Base-by-base conservation (phyloP, 1,140 invertebrate species). In the Orchestia grillus region DNA sequence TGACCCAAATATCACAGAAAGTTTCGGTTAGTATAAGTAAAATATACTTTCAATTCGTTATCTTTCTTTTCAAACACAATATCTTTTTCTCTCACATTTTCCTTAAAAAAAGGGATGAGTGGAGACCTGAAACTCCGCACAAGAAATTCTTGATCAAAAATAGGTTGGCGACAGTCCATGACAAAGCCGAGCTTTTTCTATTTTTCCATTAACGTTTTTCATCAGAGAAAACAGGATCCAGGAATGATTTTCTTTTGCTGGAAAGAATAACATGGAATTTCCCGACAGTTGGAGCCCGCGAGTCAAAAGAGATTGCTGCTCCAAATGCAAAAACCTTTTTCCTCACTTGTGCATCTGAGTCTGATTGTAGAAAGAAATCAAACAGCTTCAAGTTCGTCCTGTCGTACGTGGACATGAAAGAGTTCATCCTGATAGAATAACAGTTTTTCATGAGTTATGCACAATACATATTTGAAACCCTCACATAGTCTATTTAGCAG, bases 121-220 rank as follows among this genome's bases (percentile, higher is more conserved):
- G 11, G 62, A 77, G 62, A 77, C 15, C 28, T 77, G 28, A 77
- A 77, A 77, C 62, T 77, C 62, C 36, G 62, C 28, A 77, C 15
- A 77, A 77, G 62, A 77, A 77, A 36, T 77, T 77, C 62, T 77
- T 77, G 62, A 23, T 77, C 62, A 77, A 77, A 77, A 77, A 77
- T 36, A 77, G 36, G 62, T 77, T 77, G 62, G 11, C 62, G 62
- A 77, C 62, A 77, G 62, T 77, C 62, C 62, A 77, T 77, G 62
- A 77, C 62, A 77, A 77, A 77, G 62, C 62, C 62, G 62, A 77
- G 62, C 15, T 77, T 77, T 77, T 77, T 77, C 62, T 77, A 77
- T 77, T 77, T 77, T 77, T 77, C 62, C 62, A 77, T 77, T 77
- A 77, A 77, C 62, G 62, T 77, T 77, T 77, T 77, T 77, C 28